Evolutionary conservation across 1,140 invertebrate genomes (phyloP).

Genomic region (Drosophila virilis): DNA sequence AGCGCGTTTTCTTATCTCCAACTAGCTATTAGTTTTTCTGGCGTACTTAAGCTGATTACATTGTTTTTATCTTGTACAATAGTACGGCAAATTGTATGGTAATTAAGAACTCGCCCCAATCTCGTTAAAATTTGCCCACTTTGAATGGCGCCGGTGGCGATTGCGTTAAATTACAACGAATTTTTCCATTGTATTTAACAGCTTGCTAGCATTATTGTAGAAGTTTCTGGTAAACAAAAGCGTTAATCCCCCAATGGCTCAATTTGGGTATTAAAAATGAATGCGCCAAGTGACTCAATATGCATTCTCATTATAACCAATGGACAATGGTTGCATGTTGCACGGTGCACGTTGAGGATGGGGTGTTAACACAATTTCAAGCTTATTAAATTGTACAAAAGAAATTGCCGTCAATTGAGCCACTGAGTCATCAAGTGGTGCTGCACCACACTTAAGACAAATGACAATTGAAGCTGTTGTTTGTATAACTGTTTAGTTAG

Average conservation of each 20-base stretch:
- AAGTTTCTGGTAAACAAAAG: neutral
- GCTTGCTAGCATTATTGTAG: slow-evolving; percentile 2
- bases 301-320: slow-evolving; percentile 9
- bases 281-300: slow-evolving; percentile 22
- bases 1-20: slow-evolving; percentile 3
- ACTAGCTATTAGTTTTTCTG: slow-evolving; percentile 17
- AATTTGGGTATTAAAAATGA: slow-evolving; percentile 20
- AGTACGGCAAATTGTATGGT: slow-evolving; percentile 38
- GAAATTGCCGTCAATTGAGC: neutral
- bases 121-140: neutral
- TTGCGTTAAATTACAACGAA: neutral
- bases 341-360: too few species aligned
- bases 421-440: neutral
- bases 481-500: slow-evolving; percentile 1
- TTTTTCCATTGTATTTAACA: slow-evolving; percentile 16
- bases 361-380: neutral
- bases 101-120: slow-evolving; percentile 21
- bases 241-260: slow-evolving; percentile 5
- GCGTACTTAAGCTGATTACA: slow-evolving; percentile 57
- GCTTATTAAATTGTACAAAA: neutral
- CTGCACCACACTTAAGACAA: neutral
- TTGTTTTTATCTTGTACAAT: slow-evolving; percentile 50
- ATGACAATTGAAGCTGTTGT: slow-evolving; percentile 15
- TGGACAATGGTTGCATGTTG: neutral
- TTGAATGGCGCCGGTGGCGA: neutral